Evolutionary conservation across 2,113 vertebrate genomes (phyloP).

Genomic region (Chaetodon trifascialis): DNA sequence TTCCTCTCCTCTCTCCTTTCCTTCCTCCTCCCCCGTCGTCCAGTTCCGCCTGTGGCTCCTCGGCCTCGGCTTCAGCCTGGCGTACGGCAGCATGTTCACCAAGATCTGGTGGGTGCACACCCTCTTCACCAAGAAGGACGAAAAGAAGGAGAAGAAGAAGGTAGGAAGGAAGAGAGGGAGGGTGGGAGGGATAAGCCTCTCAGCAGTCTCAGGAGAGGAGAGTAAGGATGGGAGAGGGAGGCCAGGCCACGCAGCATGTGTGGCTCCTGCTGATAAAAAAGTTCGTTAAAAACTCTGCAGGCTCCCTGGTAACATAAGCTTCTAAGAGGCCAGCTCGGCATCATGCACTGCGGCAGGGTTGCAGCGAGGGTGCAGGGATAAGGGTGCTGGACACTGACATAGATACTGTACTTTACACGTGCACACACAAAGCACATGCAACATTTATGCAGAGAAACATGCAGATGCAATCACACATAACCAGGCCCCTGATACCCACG

Average conservation of each 20-base stretch:
- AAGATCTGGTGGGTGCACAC: constrained; percentile 99
- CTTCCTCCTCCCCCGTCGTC: background rate
- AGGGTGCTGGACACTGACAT: constrained; percentile 31
- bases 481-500: background rate
- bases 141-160: constrained; percentile 96
- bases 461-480: background rate
- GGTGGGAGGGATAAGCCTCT: constrained; percentile 76
- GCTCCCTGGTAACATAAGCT: constrained; percentile 52
- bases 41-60: constrained; percentile 92
- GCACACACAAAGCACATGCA: constrained; percentile 1
- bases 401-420: constrained; percentile 28
- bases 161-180: constrained; percentile 87
- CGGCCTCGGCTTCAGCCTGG: constrained; percentile 94
- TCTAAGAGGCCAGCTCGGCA: constrained; percentile 48
- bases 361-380: constrained; percentile 23
- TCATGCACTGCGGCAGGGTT: constrained; percentile 9
- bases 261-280: constrained; percentile 68
- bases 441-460: background rate
- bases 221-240: constrained; percentile 28
- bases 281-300: constrained; percentile 27
- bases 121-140: constrained; percentile 96
- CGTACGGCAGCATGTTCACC: constrained; percentile 98
- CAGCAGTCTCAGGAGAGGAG: constrained; percentile 21
- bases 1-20: background rate
- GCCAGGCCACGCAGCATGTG: constrained; percentile 42